Conservation (phyloP, 37 sponge, comb jelly and placozoan genomes). For the Ephydatia muelleri region DNA sequence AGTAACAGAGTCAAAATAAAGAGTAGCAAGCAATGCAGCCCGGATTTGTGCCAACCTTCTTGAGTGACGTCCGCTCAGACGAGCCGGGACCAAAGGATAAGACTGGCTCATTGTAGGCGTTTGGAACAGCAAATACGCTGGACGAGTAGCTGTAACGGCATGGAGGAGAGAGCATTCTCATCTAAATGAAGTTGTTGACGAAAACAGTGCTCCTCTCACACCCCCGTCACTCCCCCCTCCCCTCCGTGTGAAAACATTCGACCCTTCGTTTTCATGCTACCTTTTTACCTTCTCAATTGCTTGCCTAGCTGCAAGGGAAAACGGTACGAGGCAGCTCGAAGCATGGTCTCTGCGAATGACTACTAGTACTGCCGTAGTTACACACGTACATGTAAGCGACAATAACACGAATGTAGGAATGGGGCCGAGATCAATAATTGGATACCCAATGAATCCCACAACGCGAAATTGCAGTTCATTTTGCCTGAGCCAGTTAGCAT, state of each 20-base stretch:
- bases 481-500: too few relatives aligned
- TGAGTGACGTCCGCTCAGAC: slow-evolving; percentile 54
- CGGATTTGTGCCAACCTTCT: slow-evolving; percentile 38
- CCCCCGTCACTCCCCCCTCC: background rate
- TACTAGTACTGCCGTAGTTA: background rate
- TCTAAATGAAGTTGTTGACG: background rate
- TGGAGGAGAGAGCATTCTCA: background rate
- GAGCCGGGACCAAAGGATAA: slow-evolving; percentile 77
- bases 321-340: background rate
- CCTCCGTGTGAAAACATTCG: too few relatives aligned
- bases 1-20: background rate
- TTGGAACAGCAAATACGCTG: slow-evolving; percentile 51
- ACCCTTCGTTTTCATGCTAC: background rate
- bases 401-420: too few relatives aligned
- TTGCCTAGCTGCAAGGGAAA: background rate
- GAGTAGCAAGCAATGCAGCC: background rate
- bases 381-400: background rate
- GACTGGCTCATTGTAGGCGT: slow-evolving; percentile 68
- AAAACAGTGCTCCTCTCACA: background rate
- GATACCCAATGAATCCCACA: too few relatives aligned
- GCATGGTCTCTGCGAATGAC: background rate
- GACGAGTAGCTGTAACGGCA: slow-evolving; percentile 25
- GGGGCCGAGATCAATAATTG: too few relatives aligned
- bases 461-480: too few relatives aligned
- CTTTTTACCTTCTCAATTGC: background rate